Base-by-base conservation (phyloP, 2,888 invertebrate genomes). In the Eupithecia abbreviata region DNA sequence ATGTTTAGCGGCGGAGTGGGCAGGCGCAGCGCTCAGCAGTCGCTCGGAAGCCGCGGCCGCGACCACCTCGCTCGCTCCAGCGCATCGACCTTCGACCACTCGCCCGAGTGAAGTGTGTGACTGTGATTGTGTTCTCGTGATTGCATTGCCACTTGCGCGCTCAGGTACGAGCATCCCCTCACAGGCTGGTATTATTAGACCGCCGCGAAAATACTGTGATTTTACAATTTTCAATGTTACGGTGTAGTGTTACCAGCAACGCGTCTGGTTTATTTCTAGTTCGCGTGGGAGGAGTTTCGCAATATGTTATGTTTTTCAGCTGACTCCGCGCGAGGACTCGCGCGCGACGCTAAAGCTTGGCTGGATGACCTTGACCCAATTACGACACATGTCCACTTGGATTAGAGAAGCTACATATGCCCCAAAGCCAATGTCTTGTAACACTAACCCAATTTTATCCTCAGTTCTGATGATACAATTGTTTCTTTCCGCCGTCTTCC, bases 41-140 rank as follows among this genome's bases (percentile, higher is more conserved):
- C 94, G 94, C 92, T 91, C 89, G 92, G 91, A 90, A 91, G 91
- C 93, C 92, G 93, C 92, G 94, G 88, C 87, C 91, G 95, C 91
- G 93, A 91, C 87, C 92, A 91, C 90, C 92, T 90, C 92, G 92
- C 92, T 87, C 87, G 90, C 91, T 92, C 92, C 93, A 92, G 92
- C 92, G 90, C 86, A 85, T 86, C 91, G 91, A 92, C 91, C 91
- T 88, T 90, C 92, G 93, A 93, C 93, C 93, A 93, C 93, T 93
- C 91, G 90, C 80, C 85, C 87, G 94, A 93, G 93, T 93, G 93
- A 93, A 92, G 94, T 93, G 93, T 92, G 92, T 93, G 93, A 89
- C 90, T 92, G 93, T 93, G 94, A 90, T 91, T 89, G 94, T 93
- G 92, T 89, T 89, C 87, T 89, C 85, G 87, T 87, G 86, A 86